Evolutionary conservation across 2,113 vertebrate species (phyloP).

Genomic region (Mustelus asterias): DNA sequence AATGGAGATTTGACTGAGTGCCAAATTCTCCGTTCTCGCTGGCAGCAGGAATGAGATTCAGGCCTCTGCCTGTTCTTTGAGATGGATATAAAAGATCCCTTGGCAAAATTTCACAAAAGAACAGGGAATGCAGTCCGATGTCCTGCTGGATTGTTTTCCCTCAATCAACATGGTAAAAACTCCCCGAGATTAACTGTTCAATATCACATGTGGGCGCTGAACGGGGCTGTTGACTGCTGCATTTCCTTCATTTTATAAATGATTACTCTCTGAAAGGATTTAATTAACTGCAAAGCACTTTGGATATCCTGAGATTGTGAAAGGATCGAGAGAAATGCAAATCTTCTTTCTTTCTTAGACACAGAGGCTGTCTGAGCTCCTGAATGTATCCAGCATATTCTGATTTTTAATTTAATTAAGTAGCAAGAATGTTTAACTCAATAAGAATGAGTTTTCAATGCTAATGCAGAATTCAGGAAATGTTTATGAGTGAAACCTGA

Average conservation of each 20-base stretch:
- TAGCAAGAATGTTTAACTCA: background rate
- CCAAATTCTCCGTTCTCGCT: too few species aligned
- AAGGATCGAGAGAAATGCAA: background rate
- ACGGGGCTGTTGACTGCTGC: background rate
- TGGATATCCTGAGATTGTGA: background rate
- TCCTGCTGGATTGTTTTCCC: background rate
- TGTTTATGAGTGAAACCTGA: background rate
- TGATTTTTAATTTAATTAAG: background rate
- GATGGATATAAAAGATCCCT: background rate
- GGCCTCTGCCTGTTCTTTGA: background rate
- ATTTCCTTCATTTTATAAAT: background rate
- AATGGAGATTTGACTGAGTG: too few species aligned
- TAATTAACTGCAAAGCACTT: background rate
- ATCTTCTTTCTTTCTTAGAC: too few species aligned
- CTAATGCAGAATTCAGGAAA: background rate
- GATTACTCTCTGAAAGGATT: background rate
- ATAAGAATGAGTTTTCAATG: background rate
- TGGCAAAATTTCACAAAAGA: background rate
- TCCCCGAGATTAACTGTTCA: background rate
- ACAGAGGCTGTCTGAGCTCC: background rate
- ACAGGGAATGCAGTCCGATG: background rate
- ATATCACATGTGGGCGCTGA: background rate
- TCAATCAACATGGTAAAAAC: background rate
- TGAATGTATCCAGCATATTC: background rate
- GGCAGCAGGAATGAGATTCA: too few species aligned